Evolutionary conservation across 2,888 invertebrate genomes (phyloP), one percentile per base, ranked within the genome.

Genomic region (Eupithecia dodoneata): DNA sequence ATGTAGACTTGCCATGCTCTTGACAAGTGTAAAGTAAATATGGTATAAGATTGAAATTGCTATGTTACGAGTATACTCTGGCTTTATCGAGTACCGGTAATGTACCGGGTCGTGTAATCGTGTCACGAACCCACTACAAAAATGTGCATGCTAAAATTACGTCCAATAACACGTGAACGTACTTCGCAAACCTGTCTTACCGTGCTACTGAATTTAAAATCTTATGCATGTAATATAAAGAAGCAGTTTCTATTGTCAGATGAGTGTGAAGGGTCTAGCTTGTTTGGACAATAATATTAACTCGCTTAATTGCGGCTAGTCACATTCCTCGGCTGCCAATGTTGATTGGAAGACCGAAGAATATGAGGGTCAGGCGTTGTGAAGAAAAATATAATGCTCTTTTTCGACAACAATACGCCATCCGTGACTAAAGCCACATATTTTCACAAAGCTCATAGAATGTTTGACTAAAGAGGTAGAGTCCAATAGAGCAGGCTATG

Each of bases 271-370:
- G 81, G 85, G 77, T 86, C 87, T 80, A 59, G 74, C 74, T 82
- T 80, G 76, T 81, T 82, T 86, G 86, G 85, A 82, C 83, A 82
- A 82, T 83, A 83, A 82, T 84, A 85, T 79, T 82, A 85, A 82
- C 82, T 83, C 79, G 84, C 85, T 84, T 85, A 86, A 85, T 86
- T 83, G 83, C 83, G 81, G 80, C 83, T 83, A 84, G 85, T 85
- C 85, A 86, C 90, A 87, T 90, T 90, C 90, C 88, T 82, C 79
- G 83, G 85, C 86, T 86, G 81, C 89, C 85, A 81, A 80, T 79
- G 87, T 83, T 88, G 87, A 90, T 91, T 90, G 88, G 87, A 85
- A 86, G 86, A 80, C 81, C 81, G 84, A 83, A 86, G 86, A 87
- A n/a, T 4, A 69, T 42, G 45, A 88, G 89, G 90, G 90, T 92